A percentile compares a stretch with the other conserved stretches of the same genome.
Conservation (phyloP, 2,113 vertebrate genomes). For the Tychaedon coryphoeus region DNA sequence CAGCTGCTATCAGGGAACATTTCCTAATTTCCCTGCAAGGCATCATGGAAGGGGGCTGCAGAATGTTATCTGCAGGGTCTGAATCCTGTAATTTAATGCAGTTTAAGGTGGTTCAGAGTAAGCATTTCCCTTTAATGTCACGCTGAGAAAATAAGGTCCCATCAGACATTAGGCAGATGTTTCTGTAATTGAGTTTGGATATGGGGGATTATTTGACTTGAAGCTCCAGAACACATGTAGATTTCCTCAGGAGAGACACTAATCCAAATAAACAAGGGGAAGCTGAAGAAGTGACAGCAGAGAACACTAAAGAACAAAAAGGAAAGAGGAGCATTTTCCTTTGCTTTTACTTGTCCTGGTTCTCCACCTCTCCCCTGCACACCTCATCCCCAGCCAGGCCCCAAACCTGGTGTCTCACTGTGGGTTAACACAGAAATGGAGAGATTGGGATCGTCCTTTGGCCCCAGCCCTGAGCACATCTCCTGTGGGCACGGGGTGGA, state of each 20-base stretch:
- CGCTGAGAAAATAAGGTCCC: background rate
- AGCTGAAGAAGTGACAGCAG: background rate
- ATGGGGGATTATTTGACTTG: background rate
- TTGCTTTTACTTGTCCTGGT: no score
- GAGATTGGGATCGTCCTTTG: background rate
- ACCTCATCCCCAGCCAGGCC: background rate
- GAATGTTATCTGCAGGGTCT: background rate
- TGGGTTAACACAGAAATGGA: rapidly evolving
- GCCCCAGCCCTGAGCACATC: rapidly evolving
- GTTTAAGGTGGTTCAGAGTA: background rate
- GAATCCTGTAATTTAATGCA: background rate
- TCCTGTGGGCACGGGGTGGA: rapidly evolving
- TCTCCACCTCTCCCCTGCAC: background rate
- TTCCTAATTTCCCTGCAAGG: background rate
- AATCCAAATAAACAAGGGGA: background rate
- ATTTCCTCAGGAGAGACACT: background rate
- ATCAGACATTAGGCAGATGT: background rate
- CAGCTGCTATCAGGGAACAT: rapidly evolving
- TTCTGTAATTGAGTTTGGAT: conserved; percentile 5
- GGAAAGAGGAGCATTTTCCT: background rate
- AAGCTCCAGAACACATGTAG: background rate
- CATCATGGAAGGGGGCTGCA: background rate
- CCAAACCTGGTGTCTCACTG: background rate
- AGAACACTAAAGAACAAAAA: background rate
- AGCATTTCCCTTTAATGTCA: background rate